Conservation (phyloP, 2,113 vertebrate genomes). For the Catharus bicknelli region DNA sequence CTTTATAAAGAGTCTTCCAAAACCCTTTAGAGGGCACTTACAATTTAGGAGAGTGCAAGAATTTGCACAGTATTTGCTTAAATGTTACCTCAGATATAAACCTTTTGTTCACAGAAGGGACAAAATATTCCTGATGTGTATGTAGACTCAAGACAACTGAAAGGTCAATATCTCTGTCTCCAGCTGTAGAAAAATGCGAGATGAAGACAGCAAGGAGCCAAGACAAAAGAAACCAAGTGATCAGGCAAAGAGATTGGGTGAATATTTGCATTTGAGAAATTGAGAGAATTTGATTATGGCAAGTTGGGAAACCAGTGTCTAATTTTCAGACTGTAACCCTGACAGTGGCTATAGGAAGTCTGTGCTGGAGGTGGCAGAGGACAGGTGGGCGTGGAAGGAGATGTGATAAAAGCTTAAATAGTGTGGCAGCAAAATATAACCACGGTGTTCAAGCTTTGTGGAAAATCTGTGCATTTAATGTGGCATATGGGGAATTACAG, state of each 20-base stretch:
- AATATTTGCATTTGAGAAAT: not conserved
- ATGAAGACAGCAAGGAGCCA: not conserved
- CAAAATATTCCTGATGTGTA: not conserved
- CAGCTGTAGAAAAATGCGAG: not conserved
- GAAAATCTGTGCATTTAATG: not conserved
- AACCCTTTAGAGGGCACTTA: not conserved
- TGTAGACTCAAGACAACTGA: not conserved
- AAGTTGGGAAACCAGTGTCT: not conserved
- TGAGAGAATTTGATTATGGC: not conserved
- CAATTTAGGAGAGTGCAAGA: not conserved
- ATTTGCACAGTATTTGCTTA: not conserved
- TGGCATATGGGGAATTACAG: accelerated
- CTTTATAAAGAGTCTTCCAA: not conserved
- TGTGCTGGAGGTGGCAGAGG: not conserved
- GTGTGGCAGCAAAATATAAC: not conserved
- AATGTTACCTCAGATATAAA: not conserved
- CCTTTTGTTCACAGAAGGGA: not conserved
- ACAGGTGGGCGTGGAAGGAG: not conserved
- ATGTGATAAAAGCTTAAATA: not conserved
- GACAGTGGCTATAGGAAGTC: not conserved
- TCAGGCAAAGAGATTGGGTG: not conserved
- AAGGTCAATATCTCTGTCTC: not conserved
- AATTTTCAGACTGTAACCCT: not conserved
- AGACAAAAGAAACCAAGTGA: not conserved
- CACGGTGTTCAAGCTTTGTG: not conserved